Percentiles rank a stretch among this genome's conserved stretches.
Conservation (phyloP, 64 coral and sea anemone species). For the Dendrophyllia cribrosa region DNA sequence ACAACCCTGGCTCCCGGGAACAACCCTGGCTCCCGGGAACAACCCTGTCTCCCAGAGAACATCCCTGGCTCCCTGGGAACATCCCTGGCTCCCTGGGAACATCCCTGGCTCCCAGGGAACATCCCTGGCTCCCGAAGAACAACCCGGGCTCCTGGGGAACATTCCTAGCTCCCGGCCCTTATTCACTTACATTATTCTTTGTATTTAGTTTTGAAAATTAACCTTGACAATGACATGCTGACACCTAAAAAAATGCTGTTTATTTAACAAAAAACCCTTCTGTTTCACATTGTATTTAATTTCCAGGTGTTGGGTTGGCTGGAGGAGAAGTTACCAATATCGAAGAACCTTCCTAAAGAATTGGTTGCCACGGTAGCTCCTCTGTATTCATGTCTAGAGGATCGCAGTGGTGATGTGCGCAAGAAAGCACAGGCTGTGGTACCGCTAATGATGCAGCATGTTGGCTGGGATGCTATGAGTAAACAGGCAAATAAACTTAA, state of each 20-base stretch:
- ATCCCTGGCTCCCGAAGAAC: no score
- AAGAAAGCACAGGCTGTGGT: slow-evolving; percentile 95
- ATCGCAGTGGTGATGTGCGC: slow-evolving; percentile 93
- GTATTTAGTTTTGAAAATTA: no score
- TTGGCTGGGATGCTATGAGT: slow-evolving; percentile 90
- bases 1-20: no score
- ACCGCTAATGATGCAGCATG: slow-evolving; percentile 86
- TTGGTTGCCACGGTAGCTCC: slow-evolving; percentile 76
- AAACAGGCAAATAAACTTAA: slow-evolving; percentile 99
- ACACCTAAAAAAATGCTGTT: background rate
- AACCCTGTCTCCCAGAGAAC: no score
- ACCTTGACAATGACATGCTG: no score
- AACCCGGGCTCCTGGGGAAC: no score
- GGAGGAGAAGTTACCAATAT: slow-evolving; percentile 88
- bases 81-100: no score
- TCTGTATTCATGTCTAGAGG: slow-evolving; percentile 77
- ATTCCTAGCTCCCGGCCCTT: no score
- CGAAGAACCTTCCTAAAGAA: slow-evolving; percentile 72
- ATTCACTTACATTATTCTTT: no score
- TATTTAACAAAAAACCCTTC: background rate
- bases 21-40: no score
- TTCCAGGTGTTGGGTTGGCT: slow-evolving; percentile 91
- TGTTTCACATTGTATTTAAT: background rate
- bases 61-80: no score
- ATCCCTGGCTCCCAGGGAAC: no score